These are phyloP conservation scores for Lutraria rhynchaena DNA, from an alignment of 1,140 invertebrate species.

Conservation along the genomic window DNA sequence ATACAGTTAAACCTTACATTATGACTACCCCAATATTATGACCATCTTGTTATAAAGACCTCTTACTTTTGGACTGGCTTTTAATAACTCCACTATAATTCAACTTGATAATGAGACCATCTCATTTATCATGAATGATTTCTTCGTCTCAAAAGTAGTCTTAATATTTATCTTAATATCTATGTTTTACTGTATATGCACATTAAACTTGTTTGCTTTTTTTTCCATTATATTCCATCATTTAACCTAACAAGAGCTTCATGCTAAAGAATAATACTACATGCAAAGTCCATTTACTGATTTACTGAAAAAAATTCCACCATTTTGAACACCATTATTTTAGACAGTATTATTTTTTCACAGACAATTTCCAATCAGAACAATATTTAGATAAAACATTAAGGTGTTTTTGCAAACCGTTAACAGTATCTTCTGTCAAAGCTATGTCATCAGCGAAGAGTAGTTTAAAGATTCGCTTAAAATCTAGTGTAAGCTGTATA, in stretches of 20 bases:
- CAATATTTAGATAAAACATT: conserved; percentile 10
- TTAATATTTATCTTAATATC: no score
- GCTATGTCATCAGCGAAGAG: conserved; percentile 27
- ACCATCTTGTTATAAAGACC: no score
- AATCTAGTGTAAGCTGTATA: conserved; percentile 11
- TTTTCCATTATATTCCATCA: background rate
- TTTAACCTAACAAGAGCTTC: conserved; percentile 2
- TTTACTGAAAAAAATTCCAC: background rate
- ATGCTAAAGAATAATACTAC: conserved; percentile 7
- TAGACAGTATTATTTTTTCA: conserved; percentile 4
- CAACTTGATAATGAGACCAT: no score
- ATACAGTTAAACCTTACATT: no score
- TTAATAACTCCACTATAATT: no score
- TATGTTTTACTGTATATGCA: no score
- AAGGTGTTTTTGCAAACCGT: conserved; percentile 19
- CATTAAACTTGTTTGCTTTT: conserved; percentile 3
- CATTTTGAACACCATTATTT: conserved; percentile 12
- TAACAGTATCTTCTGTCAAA: conserved; percentile 6
- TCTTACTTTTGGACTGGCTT: no score
- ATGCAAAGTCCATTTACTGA: background rate
- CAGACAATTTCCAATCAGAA: background rate
- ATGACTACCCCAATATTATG: no score
- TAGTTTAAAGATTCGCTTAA: background rate
- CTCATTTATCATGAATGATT: no score
- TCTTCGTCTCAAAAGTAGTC: no score